Conservation (phyloP, 1,140 invertebrate species). For the Lucilia cuprina region DNA sequence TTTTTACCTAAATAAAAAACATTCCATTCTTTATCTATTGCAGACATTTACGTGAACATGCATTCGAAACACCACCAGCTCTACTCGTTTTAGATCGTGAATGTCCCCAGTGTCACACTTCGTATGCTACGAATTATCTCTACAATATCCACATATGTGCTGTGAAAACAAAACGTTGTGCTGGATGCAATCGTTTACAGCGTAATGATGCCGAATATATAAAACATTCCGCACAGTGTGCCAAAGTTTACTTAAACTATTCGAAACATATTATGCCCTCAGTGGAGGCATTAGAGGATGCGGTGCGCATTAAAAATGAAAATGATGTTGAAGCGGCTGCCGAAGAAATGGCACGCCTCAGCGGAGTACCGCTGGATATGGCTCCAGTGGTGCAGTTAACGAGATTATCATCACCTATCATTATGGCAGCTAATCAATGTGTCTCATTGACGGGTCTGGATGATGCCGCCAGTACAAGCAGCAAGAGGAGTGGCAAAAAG, state of each 20-base stretch:
- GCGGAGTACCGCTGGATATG: constrained; percentile 25
- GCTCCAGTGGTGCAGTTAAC: constrained; percentile 49
- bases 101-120: constrained; percentile 54
- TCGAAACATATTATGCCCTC: constrained; percentile 55
- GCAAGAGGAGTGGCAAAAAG: constrained; percentile 44
- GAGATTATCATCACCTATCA: constrained; percentile 46
- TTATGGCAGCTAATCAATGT: constrained; percentile 41
- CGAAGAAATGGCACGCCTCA: constrained; percentile 19
- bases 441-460: constrained; percentile 1
- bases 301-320: constrained; percentile 55
- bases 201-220: constrained; percentile 48
- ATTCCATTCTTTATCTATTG: background rate
- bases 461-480: constrained; percentile 37
- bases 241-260: constrained; percentile 53
- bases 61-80: constrained; percentile 42
- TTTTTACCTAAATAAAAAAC: background rate
- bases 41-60: constrained; percentile 54
- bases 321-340: constrained; percentile 45
- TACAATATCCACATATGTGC: constrained; percentile 59
- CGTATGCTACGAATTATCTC: constrained; percentile 55
- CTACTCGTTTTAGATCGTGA: constrained; percentile 51
- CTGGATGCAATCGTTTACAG: constrained; percentile 50
- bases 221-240: constrained; percentile 50
- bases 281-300: constrained; percentile 43
- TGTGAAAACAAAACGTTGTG: constrained; percentile 50